Conservation (phyloP, 2,888 invertebrate genomes). For the Rugalucina vietnamica region DNA sequence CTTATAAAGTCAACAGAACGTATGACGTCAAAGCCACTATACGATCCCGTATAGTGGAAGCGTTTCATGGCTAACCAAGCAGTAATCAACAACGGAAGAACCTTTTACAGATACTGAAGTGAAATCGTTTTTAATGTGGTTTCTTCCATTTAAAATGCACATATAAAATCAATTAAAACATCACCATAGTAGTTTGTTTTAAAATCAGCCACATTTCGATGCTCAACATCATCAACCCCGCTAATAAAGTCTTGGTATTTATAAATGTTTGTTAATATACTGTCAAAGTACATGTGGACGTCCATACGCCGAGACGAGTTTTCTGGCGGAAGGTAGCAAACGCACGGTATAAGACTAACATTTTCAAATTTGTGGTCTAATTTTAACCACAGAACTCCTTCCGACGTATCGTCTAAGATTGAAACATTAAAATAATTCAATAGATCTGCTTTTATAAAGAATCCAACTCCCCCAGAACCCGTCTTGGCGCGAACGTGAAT, state of each 20-base stretch:
- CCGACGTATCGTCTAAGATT: not conserved
- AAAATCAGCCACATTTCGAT: slow-evolving; percentile 2
- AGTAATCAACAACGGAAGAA: slow-evolving; percentile 8
- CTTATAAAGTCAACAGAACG: not conserved
- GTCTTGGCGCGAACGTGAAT: slow-evolving; percentile 3
- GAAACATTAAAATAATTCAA: not conserved
- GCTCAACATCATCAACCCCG: not conserved
- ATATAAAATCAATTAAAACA: not conserved
- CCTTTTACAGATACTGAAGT: slow-evolving; percentile 10
- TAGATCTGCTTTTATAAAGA: not conserved
- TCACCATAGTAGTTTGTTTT: slow-evolving; percentile 2
- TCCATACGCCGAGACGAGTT: not conserved
- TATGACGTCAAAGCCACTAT: not conserved
- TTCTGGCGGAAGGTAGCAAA: slow-evolving; percentile 19
- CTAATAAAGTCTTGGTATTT: slow-evolving; percentile 10
- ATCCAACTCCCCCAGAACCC: slow-evolving; percentile 4
- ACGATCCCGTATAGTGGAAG: not conserved
- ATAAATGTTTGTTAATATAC: not conserved
- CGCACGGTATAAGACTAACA: slow-evolving; percentile 3
- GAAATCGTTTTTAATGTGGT: not conserved
- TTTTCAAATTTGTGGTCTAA: not conserved
- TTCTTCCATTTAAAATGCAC: slow-evolving; percentile 3
- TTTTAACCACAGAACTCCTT: not conserved
- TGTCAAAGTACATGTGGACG: not conserved
- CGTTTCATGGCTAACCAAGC: not conserved